These are phyloP conservation scores for Sebastolobus altivelis DNA, from an alignment of 2,797 vertebrate genomes.

Conservation along the genomic window DNA sequence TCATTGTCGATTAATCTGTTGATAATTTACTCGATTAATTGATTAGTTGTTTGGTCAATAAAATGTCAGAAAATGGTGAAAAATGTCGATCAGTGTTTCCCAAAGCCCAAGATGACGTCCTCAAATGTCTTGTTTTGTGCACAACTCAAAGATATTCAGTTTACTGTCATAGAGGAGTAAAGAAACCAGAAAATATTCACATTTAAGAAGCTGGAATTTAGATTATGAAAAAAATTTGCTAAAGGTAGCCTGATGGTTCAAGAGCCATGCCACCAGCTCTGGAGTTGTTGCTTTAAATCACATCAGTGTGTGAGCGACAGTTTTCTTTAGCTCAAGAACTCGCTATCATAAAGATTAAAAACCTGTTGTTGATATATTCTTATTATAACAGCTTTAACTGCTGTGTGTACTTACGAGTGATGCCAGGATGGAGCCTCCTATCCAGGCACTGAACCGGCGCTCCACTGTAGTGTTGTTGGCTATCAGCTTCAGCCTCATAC, in stretches of 20 bases:
- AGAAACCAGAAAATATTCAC: too few species aligned
- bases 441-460: slow-evolving; percentile 97
- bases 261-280: too few species aligned
- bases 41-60: too few species aligned
- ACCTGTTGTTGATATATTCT: not conserved
- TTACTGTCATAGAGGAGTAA: too few species aligned
- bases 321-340: not conserved
- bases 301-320: not conserved
- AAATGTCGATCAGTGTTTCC: too few species aligned
- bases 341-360: not conserved
- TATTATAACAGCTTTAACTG: not conserved
- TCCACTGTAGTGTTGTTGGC: slow-evolving; percentile 99
- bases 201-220: too few species aligned
- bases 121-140: too few species aligned
- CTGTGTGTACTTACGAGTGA: slow-evolving; percentile 89
- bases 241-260: not conserved
- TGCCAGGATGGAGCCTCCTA: slow-evolving; percentile 97
- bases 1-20: too few species aligned
- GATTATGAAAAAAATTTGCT: not conserved
- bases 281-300: not conserved
- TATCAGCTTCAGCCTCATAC: slow-evolving; percentile 98
- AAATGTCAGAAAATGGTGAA: too few species aligned
- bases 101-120: too few species aligned
- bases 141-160: too few species aligned
- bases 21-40: too few species aligned